phyloP scores from a whole-genome alignment of 2,113 vertebrate genomes.

The Mus spicilegus region DNA sequence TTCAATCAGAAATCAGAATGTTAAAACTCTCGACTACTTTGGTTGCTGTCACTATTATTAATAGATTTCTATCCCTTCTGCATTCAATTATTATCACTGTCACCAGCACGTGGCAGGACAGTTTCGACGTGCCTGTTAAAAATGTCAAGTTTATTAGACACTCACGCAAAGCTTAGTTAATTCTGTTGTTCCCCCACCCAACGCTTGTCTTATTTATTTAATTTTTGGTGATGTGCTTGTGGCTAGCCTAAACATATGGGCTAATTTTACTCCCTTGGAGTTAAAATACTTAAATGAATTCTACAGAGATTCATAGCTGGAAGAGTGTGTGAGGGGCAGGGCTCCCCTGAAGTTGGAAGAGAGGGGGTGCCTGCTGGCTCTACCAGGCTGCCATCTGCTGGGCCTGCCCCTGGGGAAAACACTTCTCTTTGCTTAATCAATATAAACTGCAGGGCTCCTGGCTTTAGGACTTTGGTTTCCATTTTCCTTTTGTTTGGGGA shows the following conservation, averaged over 20 bases:
- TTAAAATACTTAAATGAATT: conserved; percentile 68
- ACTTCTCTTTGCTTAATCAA: not conserved
- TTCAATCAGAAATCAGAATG: conserved; percentile 62
- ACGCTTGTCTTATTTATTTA: conserved; percentile 54
- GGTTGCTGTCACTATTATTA: conserved; percentile 70
- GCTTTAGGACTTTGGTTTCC: conserved; percentile 18
- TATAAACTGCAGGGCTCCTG: conserved; percentile 5
- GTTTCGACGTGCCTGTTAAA: conserved; percentile 75
- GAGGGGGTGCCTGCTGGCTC: not conserved
- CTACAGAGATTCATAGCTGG: conserved; percentile 26
- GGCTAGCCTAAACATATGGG: conserved; percentile 66
- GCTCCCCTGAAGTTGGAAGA: not conserved
- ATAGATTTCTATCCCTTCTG: conserved; percentile 69
- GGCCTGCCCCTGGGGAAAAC: not conserved
- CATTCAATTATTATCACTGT: conserved; percentile 76
- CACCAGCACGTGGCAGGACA: conserved; percentile 53
- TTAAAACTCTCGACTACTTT: conserved; percentile 60
- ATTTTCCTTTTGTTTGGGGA: not conserved
- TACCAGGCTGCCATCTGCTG: conserved; percentile 16
- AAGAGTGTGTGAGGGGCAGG: not conserved
- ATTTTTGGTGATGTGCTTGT: conserved; percentile 11
- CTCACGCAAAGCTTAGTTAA: conserved; percentile 72
- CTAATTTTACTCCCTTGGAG: conserved; percentile 55
- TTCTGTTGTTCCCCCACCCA: conserved; percentile 56
- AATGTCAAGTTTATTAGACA: conserved; percentile 80